Percentiles rank a stretch among this genome's conserved stretches.
phyloP scores from a whole-genome alignment of 1,140 invertebrate genomes.

The Drosophila pachea region DNA sequence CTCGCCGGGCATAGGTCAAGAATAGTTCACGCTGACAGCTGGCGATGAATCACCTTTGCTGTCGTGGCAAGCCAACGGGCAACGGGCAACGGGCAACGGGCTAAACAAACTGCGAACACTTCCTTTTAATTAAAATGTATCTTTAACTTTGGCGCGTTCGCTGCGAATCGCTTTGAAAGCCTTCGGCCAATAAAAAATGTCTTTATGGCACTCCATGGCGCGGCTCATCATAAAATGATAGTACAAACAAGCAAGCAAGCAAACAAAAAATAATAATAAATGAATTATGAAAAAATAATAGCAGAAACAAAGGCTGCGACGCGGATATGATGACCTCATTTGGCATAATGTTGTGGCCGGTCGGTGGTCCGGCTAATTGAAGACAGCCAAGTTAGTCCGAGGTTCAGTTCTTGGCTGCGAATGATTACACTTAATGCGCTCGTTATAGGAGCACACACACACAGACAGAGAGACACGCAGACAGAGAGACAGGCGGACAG shows the following conservation, averaged over 20 bases:
- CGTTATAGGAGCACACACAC: constrained; percentile 32
- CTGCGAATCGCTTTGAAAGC: constrained; percentile 17
- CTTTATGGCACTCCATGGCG: constrained; percentile 24
- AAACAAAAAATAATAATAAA: constrained; percentile 6
- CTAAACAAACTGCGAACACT: constrained; percentile 9
- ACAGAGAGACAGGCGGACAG: constrained; percentile 1
- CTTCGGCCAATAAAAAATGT: constrained; percentile 31
- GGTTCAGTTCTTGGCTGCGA: no score
- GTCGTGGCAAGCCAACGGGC: neutral
- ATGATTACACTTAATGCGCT: constrained; percentile 35
- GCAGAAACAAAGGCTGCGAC: constrained; percentile 11
- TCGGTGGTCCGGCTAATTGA: constrained; percentile 20
- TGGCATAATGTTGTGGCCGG: constrained; percentile 15
- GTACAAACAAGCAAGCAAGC: constrained; percentile 17
- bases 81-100: no score
- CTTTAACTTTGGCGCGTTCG: constrained; percentile 5
- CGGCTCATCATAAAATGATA: constrained; percentile 33
- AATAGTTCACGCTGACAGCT: neutral
- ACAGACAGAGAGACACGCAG: neutral
- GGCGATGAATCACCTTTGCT: constrained; percentile 10
- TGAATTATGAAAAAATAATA: constrained; percentile 2
- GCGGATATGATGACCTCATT: constrained; percentile 53
- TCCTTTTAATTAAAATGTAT: constrained; percentile 43
- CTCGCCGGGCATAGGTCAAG: neutral
- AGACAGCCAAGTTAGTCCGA: constrained; percentile 24